Evolutionary conservation across 1,140 invertebrate species (phyloP).

Genomic region (Potamilus streckersoni): DNA sequence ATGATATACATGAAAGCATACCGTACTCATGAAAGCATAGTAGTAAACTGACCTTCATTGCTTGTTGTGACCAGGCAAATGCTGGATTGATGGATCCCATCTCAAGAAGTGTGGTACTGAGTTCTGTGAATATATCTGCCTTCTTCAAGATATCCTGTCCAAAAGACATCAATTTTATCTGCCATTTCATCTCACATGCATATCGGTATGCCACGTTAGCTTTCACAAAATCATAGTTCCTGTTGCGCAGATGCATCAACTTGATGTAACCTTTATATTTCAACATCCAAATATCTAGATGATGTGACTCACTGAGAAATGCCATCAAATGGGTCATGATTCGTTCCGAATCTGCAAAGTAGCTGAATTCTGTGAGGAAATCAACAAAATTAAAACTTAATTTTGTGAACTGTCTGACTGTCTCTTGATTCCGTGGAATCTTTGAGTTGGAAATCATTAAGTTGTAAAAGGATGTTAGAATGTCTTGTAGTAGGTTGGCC

Average conservation of each 20-base stretch:
- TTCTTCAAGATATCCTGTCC: constrained; percentile 55
- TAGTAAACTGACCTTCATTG: constrained; percentile 47
- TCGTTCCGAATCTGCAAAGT: constrained; percentile 48
- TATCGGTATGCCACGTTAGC: constrained; percentile 50
- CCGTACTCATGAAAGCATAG: too few species aligned
- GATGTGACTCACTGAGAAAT: constrained; percentile 51
- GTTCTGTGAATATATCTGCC: constrained; percentile 43
- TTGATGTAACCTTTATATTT: constrained; percentile 56
- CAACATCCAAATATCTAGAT: constrained; percentile 54
- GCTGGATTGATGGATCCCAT: constrained; percentile 54
- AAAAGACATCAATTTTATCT: constrained; percentile 63
- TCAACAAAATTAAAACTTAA: constrained; percentile 52
- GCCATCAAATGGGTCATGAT: constrained; percentile 44
- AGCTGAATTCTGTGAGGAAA: constrained; percentile 51
- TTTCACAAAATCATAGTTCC: constrained; percentile 48
- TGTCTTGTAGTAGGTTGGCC: constrained; percentile 49
- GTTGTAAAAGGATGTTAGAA: constrained; percentile 53
- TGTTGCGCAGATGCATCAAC: constrained; percentile 58
- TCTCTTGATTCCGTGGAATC: constrained; percentile 21
- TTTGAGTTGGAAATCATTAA: constrained; percentile 40
- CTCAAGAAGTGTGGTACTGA: constrained; percentile 55
- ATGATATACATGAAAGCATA: too few species aligned
- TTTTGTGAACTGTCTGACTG: constrained; percentile 32
- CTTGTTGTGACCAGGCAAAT: constrained; percentile 51
- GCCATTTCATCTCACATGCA: constrained; percentile 49